phyloP scores from a whole-genome alignment of 2,797 vertebrate genomes.

The Steatocranus sp. region DNA sequence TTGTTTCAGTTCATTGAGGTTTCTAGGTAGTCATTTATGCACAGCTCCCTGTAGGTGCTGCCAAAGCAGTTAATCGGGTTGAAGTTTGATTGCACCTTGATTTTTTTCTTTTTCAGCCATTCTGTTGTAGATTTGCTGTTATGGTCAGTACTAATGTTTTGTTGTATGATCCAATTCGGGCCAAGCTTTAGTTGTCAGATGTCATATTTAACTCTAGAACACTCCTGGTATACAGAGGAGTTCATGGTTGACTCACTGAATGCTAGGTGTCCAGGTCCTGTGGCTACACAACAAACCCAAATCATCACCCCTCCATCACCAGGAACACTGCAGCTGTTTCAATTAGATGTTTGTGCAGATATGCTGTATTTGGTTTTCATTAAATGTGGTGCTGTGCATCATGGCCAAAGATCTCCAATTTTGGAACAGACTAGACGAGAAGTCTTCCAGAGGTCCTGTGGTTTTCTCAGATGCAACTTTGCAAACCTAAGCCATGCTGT shows the following conservation, averaged over 20 bases:
- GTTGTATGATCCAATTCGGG: not conserved
- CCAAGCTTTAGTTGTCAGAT: not conserved
- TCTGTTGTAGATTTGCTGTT: not conserved
- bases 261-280: not conserved
- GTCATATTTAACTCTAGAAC: not conserved
- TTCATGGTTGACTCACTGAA: not conserved
- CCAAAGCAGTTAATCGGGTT: not conserved
- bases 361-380: not conserved
- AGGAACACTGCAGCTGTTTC: not conserved
- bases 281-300: not conserved
- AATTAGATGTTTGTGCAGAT: not conserved
- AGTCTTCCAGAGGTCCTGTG: not conserved
- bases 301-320: not conserved
- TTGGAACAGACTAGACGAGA: not conserved
- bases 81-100: no score
- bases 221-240: not conserved
- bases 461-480: not conserved
- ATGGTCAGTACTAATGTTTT: not conserved
- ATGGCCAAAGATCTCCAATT: not conserved
- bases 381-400: not conserved
- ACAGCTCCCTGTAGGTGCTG: not conserved
- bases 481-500: not conserved
- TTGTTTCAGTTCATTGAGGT: not conserved
- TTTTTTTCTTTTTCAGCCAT: not conserved
- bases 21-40: not conserved